Base-by-base conservation (phyloP, 1,140 invertebrate species). In the Bilobella aurantiaca region DNA sequence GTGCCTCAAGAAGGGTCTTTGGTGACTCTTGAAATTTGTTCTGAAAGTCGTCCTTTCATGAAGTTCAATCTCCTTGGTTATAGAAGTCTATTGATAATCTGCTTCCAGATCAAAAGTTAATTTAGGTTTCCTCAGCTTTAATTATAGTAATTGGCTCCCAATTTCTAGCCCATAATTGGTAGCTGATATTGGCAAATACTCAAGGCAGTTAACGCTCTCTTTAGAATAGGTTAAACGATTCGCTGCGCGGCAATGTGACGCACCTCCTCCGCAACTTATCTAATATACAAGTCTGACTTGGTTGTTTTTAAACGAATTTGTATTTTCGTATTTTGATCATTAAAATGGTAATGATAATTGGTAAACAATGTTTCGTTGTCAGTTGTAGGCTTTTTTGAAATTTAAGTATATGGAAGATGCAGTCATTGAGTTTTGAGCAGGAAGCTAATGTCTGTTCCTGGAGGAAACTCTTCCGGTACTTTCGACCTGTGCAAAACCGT, bases 21-120 rank as follows among this genome's bases (percentile, higher is more conserved):
- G 25, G 42, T 76, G n/a, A 71, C 60, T 23, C 72, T 77, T 69
- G 71, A 74, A 30, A 75, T 77, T 16, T 77, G 76, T 47, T 31
- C 73, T 21, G 34, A 64, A 59, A 56, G 42, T 29, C 27, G n/a
- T 28, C 62, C 25, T 28, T 53, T 31, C 25, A 8, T 21, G 27
- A 63, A 47, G 21, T 63, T 63, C 34, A 31, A 63, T 31, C 47
- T 63, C 8, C n/a, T 63, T n/a, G 23, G 23, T 18, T 56, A 53
- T 25, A 28, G 31, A 25, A n/a, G 14, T 5, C 25, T 53, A 28
- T 63, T 12, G 30, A 14, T n/a, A n/a, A 60, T 60, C n/a, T 8
- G 23, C 34, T 18, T 42, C 34, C n/a, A n/a, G n/a, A 32, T 28
- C 27, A 60, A 29, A 3, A 14, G 27, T 32, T 12, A 3, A 60